Evolutionary conservation across 2,888 invertebrate species (phyloP).

Genomic region (Eilema sororculum): DNA sequence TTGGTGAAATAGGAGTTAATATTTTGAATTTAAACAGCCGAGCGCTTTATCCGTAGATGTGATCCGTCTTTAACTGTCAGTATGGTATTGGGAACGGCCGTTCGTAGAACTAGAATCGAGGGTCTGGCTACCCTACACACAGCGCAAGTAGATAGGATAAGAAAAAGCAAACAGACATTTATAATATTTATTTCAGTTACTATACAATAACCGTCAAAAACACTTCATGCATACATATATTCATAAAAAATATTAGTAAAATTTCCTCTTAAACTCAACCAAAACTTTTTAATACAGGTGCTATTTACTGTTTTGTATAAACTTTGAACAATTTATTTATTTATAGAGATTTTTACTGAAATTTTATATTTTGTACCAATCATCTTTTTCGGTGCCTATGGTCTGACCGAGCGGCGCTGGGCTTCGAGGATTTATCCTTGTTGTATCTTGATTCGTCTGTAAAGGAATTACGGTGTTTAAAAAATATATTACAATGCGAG

Average conservation of each 20-base stretch:
- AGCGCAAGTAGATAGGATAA: background rate
- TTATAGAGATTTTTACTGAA: constrained; percentile 14
- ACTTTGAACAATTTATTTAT: constrained; percentile 23
- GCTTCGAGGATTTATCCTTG: constrained; percentile 76
- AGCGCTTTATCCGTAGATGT: too few relatives aligned
- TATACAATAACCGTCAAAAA: constrained; percentile 38
- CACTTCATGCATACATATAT: constrained; percentile 30
- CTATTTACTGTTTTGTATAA: constrained; percentile 23
- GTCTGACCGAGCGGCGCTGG: constrained; percentile 75
- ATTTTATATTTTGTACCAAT: constrained; percentile 31
- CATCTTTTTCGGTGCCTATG: constrained; percentile 79
- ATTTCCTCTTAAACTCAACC: constrained; percentile 15
- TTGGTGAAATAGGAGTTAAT: too few relatives aligned
- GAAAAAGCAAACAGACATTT: constrained; percentile 29
- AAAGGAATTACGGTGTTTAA: constrained; percentile 34
- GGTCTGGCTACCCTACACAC: too few relatives aligned
- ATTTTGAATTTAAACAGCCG: too few relatives aligned
- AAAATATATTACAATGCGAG: background rate
- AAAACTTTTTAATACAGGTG: constrained; percentile 5
- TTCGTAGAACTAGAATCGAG: too few relatives aligned
- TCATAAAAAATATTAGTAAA: constrained; percentile 14
- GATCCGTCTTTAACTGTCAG: too few relatives aligned
- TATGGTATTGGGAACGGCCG: too few relatives aligned
- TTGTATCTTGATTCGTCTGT: constrained; percentile 77
- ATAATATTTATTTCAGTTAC: constrained; percentile 34